Conservation (phyloP, 2,888 invertebrate species). For the Sepioteuthis lessoniana region DNA sequence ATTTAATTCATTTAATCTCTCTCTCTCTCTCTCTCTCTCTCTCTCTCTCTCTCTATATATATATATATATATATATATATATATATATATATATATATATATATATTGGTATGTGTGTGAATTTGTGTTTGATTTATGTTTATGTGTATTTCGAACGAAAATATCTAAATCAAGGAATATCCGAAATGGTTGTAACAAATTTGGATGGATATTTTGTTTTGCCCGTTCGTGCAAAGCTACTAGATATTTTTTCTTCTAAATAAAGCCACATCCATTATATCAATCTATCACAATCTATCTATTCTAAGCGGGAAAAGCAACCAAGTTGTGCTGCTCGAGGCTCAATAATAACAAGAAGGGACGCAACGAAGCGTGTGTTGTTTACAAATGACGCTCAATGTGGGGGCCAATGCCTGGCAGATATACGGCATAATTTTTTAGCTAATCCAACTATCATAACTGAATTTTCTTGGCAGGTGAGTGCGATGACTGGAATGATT, state of each 20-base stretch:
- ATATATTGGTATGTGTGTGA: background rate
- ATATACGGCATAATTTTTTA: background rate
- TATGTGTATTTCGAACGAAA: background rate
- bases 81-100: background rate
- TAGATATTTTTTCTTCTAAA: background rate
- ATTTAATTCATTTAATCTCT: no score
- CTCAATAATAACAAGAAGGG: constrained; percentile 6
- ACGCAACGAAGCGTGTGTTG: constrained; percentile 4
- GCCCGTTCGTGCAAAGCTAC: background rate
- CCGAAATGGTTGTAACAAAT: background rate
- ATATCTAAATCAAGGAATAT: background rate
- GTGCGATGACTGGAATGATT: constrained; percentile 33
- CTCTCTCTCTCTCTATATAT: background rate
- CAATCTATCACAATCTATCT: constrained; percentile 14
- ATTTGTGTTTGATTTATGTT: no score
- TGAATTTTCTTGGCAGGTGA: constrained; percentile 19
- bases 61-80: background rate
- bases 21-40: no score
- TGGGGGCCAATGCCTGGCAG: background rate
- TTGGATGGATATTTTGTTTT: constrained; percentile 14
- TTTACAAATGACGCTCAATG: background rate
- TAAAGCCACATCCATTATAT: background rate
- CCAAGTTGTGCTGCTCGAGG: background rate
- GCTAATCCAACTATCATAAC: constrained; percentile 17
- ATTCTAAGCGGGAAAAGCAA: background rate